phyloP scores from a whole-genome alignment of 2,888 invertebrate genomes.

The Syrphus vitripennis region DNA sequence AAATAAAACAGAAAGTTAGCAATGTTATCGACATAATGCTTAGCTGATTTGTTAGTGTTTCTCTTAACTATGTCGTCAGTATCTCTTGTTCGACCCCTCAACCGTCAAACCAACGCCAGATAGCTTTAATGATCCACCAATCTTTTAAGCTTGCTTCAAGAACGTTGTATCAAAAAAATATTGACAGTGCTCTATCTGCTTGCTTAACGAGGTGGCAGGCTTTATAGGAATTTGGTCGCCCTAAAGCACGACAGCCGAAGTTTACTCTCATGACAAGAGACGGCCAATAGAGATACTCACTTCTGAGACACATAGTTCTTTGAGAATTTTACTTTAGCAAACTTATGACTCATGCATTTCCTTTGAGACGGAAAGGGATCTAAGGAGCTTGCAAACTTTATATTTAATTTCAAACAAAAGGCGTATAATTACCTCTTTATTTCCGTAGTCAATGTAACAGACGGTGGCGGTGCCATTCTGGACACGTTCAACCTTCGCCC shows the following conservation, averaged over 20 bases:
- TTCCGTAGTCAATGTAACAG: conserved; percentile 97
- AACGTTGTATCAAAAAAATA: conserved; percentile 76
- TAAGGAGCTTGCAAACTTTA: conserved; percentile 80
- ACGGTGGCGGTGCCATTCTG: conserved; percentile 89
- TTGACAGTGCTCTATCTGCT: conserved; percentile 69
- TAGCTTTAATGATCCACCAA: conserved; percentile 43
- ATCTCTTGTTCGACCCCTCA: conserved; percentile 73
- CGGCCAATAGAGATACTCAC: conserved; percentile 60
- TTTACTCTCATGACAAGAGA: conserved; percentile 74
- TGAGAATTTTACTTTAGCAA: conserved; percentile 76
- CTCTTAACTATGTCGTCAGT: conserved; percentile 55
- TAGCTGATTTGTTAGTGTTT: background rate
- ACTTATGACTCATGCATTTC: conserved; percentile 82
- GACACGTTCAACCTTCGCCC: conserved; percentile 94
- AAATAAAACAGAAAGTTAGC: background rate
- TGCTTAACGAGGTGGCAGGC: conserved; percentile 11
- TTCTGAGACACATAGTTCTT: conserved; percentile 29
- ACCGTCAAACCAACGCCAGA: conserved; percentile 71
- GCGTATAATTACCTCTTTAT: conserved; percentile 87
- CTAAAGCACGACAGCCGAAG: conserved; percentile 72
- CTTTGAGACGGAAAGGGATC: conserved; percentile 81
- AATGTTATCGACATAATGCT: background rate
- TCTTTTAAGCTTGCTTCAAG: conserved; percentile 22
- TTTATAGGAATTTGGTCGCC: conserved; percentile 14
- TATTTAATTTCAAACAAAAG: background rate